Evolutionary conservation across 2,888 invertebrate genomes (phyloP), one percentile per base, ranked within the genome.

Genomic region (Hyles lineata): DNA sequence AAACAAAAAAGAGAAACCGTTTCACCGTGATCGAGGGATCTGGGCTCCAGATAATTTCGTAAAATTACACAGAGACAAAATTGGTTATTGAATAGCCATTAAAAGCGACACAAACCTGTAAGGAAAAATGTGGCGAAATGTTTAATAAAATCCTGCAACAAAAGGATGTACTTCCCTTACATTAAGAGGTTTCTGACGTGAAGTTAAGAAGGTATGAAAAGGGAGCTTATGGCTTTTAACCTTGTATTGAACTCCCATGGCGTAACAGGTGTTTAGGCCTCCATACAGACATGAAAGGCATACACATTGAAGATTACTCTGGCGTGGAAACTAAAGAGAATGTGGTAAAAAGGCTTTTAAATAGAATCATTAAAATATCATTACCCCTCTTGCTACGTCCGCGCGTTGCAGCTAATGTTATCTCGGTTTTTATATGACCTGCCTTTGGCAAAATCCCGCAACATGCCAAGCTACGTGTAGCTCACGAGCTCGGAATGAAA

Each of bases 1-100:
- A 76, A 55, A 55, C 52, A 55, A 55, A 55, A 43, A n/a, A 76
- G 75, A 77, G 71, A 76, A 74, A 75, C 75, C 76, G 76, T 75
- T 71, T 62, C 58, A 62, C 29, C 15, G 43, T 62, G 35, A 29
- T 23, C n/a, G 50, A 71, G 19, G 25, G n/a, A 60, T 60, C 23
- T n/a, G 25, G 32, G 60, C 60, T 71, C 21, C 23, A 60, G 15
- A 17, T 50, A n/a, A 67, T 67, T 67, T 50, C 2, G 23, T 43
- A 9, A 55, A 35, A 70, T 59, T 25, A 59, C 21, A 59, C 23
- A 23, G 35, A 60, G 59, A 15, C 15, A 60, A 35, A 60, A 60
- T 17, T 19, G 17, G 11, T 59, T 35, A 23, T 35, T 59, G 17
- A 59, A 58, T 55, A n/a, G n/a, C 55, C 55, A 55, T 55, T 55